Base-by-base conservation (phyloP, 2,113 vertebrate genomes). In the Anoplopoma fimbria region DNA sequence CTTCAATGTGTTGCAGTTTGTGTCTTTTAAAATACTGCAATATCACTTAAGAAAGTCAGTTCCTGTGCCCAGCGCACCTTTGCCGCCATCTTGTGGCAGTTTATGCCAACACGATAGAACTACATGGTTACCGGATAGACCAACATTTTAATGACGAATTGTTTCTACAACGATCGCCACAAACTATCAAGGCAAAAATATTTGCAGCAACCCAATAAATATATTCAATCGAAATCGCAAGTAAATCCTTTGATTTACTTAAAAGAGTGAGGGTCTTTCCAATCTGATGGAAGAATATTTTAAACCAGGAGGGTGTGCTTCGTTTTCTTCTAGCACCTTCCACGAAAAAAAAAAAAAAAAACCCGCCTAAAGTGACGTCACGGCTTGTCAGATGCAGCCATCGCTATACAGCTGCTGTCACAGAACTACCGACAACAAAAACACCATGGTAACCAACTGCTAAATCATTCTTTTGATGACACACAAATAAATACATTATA, bases 311-410 rank as follows among this genome's bases (percentile, higher is more conserved):
- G 74, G 92, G 42, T 77, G 95, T 88, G 81, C 84, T 95, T 86
- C 81, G 95, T 89, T 95, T n/a, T 92, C 81, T 95, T 96, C 95
- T 90, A 95, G 95, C 93, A 94, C 91, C 90, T 96, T 96, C 95
- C 90, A 93, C 83, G 76, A 92, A 94, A 36, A 93, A 92, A 92
- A 94, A 62, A 94, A 92, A 79, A 92, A 94, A 62, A 94, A 92
- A 79, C 81, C 91, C 94, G 93, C 94, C 93, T 91, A 40, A 62
- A 75, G 51, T 94, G 91, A 95, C 95, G 94, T 95, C 90, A 94
- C 76, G 1, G 12, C 40, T 71, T 92, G 88, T 94, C 92, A 95
- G 86, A 82, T 1, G 76, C 91, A 91, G 88, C 76, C 88, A 74
- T 88, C 85, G 70, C 87, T 3, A n/a, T 60, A 27, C 87, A 90